Conservation (phyloP, 2,888 invertebrate genomes). For the Panopea generosa region DNA sequence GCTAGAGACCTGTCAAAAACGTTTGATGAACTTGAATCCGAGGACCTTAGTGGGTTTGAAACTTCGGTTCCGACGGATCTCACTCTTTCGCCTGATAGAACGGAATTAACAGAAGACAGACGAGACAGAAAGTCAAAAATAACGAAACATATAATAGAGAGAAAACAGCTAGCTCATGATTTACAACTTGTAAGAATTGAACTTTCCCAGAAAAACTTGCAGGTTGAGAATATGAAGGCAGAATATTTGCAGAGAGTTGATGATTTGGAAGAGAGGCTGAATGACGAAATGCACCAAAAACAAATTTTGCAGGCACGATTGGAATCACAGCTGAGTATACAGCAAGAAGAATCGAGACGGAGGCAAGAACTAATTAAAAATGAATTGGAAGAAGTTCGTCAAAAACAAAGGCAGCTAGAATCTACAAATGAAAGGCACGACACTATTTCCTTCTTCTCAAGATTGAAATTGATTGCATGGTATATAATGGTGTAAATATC, state of each 20-base stretch:
- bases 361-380: slow-evolving; percentile 80
- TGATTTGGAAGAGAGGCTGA: slow-evolving; percentile 84
- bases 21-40: slow-evolving; percentile 80
- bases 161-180: slow-evolving; percentile 84
- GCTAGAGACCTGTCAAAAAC: slow-evolving; percentile 78
- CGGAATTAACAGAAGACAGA: slow-evolving; percentile 63
- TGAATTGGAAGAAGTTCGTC: slow-evolving; percentile 81
- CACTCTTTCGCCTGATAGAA: slow-evolving; percentile 82
- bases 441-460: too few relatives aligned
- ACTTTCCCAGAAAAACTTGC: slow-evolving; percentile 83
- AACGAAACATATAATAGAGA: slow-evolving; percentile 82
- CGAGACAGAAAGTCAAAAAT: slow-evolving; percentile 74
- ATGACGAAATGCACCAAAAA: slow-evolving; percentile 84
- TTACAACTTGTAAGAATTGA: slow-evolving; percentile 85
- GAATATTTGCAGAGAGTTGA: slow-evolving; percentile 83
- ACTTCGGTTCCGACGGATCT: slow-evolving; percentile 84
- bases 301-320: slow-evolving; percentile 82
- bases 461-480: not conserved
- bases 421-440: slow-evolving; percentile 80
- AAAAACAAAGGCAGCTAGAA: slow-evolving; percentile 83
- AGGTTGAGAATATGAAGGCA: slow-evolving; percentile 84
- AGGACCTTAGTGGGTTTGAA: slow-evolving; percentile 83
- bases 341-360: slow-evolving; percentile 82
- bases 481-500: too few relatives aligned
- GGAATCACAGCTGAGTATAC: slow-evolving; percentile 83